Percentiles rank a stretch among this genome's conserved stretches.
Conservation (phyloP, 2,113 vertebrate species). For the Engystomops pustulosus region DNA sequence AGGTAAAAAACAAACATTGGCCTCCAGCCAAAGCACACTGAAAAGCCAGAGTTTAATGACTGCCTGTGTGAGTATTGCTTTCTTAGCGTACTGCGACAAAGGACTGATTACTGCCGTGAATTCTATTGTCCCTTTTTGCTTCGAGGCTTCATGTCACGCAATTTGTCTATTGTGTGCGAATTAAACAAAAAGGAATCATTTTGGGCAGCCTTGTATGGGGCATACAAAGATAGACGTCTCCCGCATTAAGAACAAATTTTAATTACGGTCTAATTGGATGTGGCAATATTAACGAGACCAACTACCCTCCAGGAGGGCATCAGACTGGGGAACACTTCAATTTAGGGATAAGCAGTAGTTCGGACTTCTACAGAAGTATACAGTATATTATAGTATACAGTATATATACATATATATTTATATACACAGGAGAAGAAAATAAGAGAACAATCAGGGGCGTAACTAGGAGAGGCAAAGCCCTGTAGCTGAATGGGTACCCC, state of each 20-base stretch:
- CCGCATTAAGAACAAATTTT: slow-evolving; percentile 1
- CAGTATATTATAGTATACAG: too few species aligned
- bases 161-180: slow-evolving; percentile 37
- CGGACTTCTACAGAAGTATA: too few species aligned
- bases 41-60: slow-evolving; percentile 46
- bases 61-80: slow-evolving; percentile 41
- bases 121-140: slow-evolving; percentile 35
- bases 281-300: slow-evolving; percentile 13
- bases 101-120: slow-evolving; percentile 28
- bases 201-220: slow-evolving; percentile 25
- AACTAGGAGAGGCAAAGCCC: too few species aligned
- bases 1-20: slow-evolving; percentile 46
- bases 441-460: too few species aligned
- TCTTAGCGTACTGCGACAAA: slow-evolving; percentile 38
- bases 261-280: slow-evolving; percentile 23
- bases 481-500: too few species aligned
- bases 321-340: background rate
- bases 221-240: background rate
- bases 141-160: slow-evolving; percentile 42
- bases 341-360: too few species aligned
- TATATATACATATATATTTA: too few species aligned
- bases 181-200: slow-evolving; percentile 28
- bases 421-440: too few species aligned
- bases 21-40: slow-evolving; percentile 35
- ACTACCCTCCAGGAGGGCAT: background rate